A percentile compares a stretch with the other conserved stretches of the same genome.
Conservation (phyloP, 1,140 invertebrate species). For the Arctopsyche grandis region DNA sequence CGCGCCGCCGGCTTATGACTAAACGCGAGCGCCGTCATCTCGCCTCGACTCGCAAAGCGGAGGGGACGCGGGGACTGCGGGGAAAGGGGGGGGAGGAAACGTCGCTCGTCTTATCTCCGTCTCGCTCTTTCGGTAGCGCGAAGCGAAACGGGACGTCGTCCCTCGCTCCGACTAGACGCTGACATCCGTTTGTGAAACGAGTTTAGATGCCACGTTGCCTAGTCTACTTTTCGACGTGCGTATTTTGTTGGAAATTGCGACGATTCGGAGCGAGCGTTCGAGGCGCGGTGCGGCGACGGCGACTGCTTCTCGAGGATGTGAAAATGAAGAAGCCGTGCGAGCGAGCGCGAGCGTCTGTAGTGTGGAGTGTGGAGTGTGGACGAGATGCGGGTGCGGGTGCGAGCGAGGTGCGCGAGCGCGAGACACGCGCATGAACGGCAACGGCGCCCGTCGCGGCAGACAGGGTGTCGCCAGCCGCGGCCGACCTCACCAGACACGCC, state of each 20-base stretch:
- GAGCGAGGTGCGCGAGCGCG: too few species aligned
- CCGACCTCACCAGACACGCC: conserved; percentile 1
- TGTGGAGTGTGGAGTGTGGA: background rate
- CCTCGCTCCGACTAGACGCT: conserved; percentile 55
- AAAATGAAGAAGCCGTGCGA: too few species aligned
- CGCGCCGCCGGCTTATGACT: conserved; percentile 19
- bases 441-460: conserved; percentile 36
- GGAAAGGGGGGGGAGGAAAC: too few species aligned
- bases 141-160: too few species aligned
- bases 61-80: too few species aligned
- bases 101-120: conserved; percentile 18
- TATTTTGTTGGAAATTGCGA: background rate
- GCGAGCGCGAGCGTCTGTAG: background rate
- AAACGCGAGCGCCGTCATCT: conserved; percentile 49
- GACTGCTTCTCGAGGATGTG: too few species aligned
- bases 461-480: conserved; percentile 30
- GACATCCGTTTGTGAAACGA: conserved; percentile 75
- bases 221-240: conserved; percentile 1
- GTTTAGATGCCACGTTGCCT: conserved; percentile 70
- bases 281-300: too few species aligned
- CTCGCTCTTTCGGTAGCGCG: conserved; percentile 31
- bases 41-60: too few species aligned
- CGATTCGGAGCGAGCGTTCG: too few species aligned
- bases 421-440: too few species aligned
- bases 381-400: background rate